phyloP scores from a whole-genome alignment of 1,140 invertebrate species.

The Heterodera schachtii region DNA sequence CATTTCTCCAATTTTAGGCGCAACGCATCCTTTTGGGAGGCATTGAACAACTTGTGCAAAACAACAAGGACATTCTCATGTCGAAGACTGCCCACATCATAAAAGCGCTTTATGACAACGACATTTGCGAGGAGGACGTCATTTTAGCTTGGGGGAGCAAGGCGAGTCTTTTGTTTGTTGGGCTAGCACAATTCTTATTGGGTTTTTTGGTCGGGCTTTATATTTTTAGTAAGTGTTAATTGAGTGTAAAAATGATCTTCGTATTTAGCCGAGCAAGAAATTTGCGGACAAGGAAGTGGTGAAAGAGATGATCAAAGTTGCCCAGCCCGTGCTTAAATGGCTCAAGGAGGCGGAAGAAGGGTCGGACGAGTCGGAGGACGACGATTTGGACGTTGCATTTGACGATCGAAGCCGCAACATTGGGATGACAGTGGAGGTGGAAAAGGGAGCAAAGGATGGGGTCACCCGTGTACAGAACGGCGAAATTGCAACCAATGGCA shows the following conservation, averaged over 20 bases:
- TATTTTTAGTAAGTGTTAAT: background rate
- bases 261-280: conserved; percentile 76
- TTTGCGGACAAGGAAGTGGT: conserved; percentile 87
- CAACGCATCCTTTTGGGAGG: conserved; percentile 93
- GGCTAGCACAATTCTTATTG: too few species aligned
- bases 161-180: conserved; percentile 68
- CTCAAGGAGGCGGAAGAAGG: conserved; percentile 89
- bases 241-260: background rate
- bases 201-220: background rate
- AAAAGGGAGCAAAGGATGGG: conserved; percentile 9
- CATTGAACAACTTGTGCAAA: conserved; percentile 86
- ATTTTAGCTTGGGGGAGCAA: conserved; percentile 92
- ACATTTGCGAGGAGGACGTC: conserved; percentile 90
- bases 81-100: conserved; percentile 85
- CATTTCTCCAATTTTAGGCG: conserved; percentile 76
- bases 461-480: background rate
- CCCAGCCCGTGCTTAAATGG: conserved; percentile 89
- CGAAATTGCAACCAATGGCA: background rate
- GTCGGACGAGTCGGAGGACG: conserved; percentile 65
- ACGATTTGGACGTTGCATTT: conserved; percentile 58
- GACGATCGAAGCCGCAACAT: conserved; percentile 53
- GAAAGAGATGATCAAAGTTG: conserved; percentile 87
- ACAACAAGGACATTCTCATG: conserved; percentile 77
- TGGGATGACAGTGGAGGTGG: conserved; percentile 39
- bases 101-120: conserved; percentile 88